phyloP scores from a whole-genome alignment of 2,113 vertebrate genomes.

The Puma concolor region DNA sequence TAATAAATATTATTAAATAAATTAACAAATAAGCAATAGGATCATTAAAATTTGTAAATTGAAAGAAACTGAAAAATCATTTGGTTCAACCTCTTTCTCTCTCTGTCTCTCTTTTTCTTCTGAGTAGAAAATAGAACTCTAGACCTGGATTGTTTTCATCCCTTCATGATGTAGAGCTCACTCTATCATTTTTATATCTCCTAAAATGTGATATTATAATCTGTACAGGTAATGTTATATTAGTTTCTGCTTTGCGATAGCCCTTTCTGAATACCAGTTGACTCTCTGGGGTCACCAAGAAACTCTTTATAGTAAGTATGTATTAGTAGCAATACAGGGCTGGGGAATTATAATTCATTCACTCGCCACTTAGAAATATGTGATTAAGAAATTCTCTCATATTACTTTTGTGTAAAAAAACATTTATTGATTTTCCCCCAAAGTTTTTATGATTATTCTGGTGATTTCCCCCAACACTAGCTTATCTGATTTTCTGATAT shows the following conservation, averaged over 20 bases:
- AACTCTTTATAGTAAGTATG: neutral
- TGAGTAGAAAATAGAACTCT: neutral
- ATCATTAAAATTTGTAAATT: neutral
- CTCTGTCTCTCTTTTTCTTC: neutral
- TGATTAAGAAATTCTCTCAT: neutral
- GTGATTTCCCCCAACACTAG: neutral
- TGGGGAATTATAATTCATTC: neutral
- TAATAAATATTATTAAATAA: slow-evolving; percentile 14
- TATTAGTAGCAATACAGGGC: neutral
- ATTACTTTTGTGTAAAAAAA: neutral
- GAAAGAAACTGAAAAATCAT: neutral
- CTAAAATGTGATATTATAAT: neutral
- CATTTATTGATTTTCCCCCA: neutral
- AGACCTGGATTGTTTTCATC: neutral
- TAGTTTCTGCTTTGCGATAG: neutral
- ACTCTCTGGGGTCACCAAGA: neutral
- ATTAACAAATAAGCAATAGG: neutral
- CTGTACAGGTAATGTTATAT: neutral
- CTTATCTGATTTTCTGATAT: neutral
- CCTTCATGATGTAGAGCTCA: neutral
- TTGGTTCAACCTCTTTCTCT: neutral
- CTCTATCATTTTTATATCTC: neutral
- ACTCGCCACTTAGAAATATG: neutral
- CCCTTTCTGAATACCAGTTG: neutral
- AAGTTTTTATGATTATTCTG: neutral